Conservation (phyloP, 2,113 vertebrate species). For the Holacanthus passer region DNA sequence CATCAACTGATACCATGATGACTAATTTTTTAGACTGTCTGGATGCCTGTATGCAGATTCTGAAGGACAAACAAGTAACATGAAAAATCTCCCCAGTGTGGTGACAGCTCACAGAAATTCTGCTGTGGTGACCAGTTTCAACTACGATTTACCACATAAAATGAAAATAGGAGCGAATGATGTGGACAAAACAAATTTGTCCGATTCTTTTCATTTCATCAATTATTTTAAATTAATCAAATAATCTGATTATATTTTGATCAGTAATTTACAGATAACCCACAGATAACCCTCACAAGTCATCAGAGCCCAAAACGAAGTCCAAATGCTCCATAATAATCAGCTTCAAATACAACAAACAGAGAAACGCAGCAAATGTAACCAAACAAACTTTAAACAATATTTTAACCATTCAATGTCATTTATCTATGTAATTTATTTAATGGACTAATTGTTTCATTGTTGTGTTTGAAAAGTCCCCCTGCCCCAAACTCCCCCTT, state of each 20-base stretch:
- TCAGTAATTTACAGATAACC: neutral
- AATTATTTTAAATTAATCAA: neutral
- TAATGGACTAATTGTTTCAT: neutral
- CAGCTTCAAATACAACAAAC: neutral
- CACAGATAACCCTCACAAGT: neutral
- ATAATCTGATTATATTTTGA: neutral
- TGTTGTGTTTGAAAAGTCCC: neutral
- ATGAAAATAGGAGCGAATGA: neutral
- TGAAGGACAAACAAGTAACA: neutral
- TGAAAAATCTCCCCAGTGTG: neutral
- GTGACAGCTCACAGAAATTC: neutral
- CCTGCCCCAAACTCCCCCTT: neutral
- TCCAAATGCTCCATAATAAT: neutral
- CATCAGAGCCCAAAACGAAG: neutral
- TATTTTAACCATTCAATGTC: neutral
- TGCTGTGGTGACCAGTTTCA: neutral
- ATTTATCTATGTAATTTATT: neutral
- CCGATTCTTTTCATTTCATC: neutral
- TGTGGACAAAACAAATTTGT: neutral
- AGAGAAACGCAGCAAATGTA: neutral
- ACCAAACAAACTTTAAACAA: neutral
- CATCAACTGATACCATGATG: neutral
- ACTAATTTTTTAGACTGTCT: neutral
- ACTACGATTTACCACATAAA: neutral
- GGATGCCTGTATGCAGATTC: constrained; percentile 1